Base-by-base conservation (phyloP, 2,888 invertebrate genomes). In the Amphipoea lucens region DNA sequence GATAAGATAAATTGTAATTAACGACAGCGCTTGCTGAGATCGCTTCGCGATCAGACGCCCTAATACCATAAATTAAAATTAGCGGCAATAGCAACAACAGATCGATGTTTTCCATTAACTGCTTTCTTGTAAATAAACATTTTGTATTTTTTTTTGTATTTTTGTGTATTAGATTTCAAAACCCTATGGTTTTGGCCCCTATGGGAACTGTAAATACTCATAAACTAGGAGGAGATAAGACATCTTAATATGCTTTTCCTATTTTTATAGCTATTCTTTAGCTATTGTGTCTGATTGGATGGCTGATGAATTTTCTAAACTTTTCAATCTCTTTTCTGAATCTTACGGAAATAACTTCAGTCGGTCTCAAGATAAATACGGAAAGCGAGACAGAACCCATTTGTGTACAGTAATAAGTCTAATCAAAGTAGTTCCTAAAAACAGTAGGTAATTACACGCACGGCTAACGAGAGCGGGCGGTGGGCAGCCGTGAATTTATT, bases 31-130 rank as follows among this genome's bases (percentile, higher is more conserved):
- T 92, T 93, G 92, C 93, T 93, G 93, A 94, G 94, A 93, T 94
- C 93, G 92, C 91, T 90, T 91, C 90, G 92, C 92, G 91, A 93
- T 94, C 93, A 92, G 90, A 92, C 94, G 92, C 92, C 92, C 95
- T 96, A 96, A 97, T 94, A 94, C 95, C 92, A 96, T 97, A 96
- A 96, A 97, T 97, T 96, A 96, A 95, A 96, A 94, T 97, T 96
- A 96, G 94, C 91, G 92, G 95, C 94, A 96, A 73, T 71, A 63
- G 73, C 60, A 69, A 73, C 65, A 81, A 65, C 54, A 78, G 78
- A 83, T 96, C 95, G 96, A 96, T 96, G 95, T 93, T 93, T 94
- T 94, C 94, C 94, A 95, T 95, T 95, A 94, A 90, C 90, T 91
- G 87, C 90, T 90, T 90, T 89, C 70, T 68, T 79, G 51, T 73